Evolutionary conservation across 2,797 vertebrate genomes (phyloP), one percentile per base, ranked within the genome.

Genomic region (Sternotherus odoratus): DNA sequence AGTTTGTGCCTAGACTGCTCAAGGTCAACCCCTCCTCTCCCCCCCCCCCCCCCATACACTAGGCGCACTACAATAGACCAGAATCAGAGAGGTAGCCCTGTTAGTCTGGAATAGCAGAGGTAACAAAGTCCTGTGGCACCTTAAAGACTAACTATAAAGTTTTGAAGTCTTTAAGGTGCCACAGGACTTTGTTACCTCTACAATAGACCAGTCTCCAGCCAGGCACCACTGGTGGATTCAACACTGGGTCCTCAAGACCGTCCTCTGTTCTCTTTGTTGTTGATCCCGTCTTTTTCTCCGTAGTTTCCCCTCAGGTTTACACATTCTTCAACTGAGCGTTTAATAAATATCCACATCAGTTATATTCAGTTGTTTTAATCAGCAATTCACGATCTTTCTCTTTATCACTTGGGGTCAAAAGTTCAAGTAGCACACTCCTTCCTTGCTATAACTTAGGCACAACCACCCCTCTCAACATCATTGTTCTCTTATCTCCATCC

Each of bases 401-500:
- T 95, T 93, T 92, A 79, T 79, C 79, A 86, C 60, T 21, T 90
- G 86, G 88, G 95, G 92, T 97, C 94, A 94, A 91, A 93, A 96
- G 95, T 97, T 95, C 96, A 95, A 83, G 8, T 78, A 75, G 48
- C 11, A 46, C 78, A 39, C 46, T 26, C 8, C 51, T 69, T 82
- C 33, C 28, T 78, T 39, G 28, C 56, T 56, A 39, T 57, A 51
- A 78, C 74, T 36, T 87, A 51, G 49, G 33, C 48, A 39, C n/a
- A 69, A 11, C 10, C n/a, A 24, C 3, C 19, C 17, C n/a, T 39
- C 36, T 23, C 19, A 23, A 39, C 21, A 6, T 69, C 36, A 69
- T 39, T 69, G 63, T 48, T 30, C 39, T 39, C 43, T 46, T 48
- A 30, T 75, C 72, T 75, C 12, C 43, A 48, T 26, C 26, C 72